Evolutionary conservation across 2,888 invertebrate genomes (phyloP), one percentile per base, ranked within the genome.

Genomic region (Meteorus colon): DNA sequence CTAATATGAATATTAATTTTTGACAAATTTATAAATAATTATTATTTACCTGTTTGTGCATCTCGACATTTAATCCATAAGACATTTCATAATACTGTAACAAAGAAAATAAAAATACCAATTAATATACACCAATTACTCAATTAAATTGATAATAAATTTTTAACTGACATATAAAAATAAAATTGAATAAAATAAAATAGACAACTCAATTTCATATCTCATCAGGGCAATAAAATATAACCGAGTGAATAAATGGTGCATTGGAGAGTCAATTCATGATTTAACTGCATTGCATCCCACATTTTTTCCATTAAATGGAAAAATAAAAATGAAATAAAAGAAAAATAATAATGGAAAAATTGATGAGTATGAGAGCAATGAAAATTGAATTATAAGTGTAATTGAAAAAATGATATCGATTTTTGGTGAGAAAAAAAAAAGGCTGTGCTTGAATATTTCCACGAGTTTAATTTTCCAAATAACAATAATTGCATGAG

Each of bases 61-160:
- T 96, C 92, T 98, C 98, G 86, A 96, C 96, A 91, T 97, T 97
- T 85, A 97, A 93, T 83, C 97, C 97, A 91, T 97, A 97, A 68
- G 97, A 96, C 97, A 97, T 97, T 92, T 98, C 98, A 91, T 97
- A 97, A 91, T 97, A 97, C 96, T 96, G 94, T 77, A 94, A 94
- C 87, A 91, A 84, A 77, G 72, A 76, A 77, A 73, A 67, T 45
- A 60, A 59, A 69, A 34, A 34, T 34, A 8, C 8, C 16, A 4
- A n/a, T n/a, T n/a, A n/a, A n/a, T 24, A 48, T 48, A 16, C n/a
- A 48, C n/a, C 16, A n/a, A 48, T n/a, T n/a, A 48, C 4, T n/a
- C n/a, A 3, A 14, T 3, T 37, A 51, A n/a, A 24, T 41, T 29
- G 2, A 45, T 48, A 48, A 27, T 10, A 16, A 72, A 41, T 29